Conservation (phyloP, 2,113 vertebrate species). For the Serranochromis macrocephalus region DNA sequence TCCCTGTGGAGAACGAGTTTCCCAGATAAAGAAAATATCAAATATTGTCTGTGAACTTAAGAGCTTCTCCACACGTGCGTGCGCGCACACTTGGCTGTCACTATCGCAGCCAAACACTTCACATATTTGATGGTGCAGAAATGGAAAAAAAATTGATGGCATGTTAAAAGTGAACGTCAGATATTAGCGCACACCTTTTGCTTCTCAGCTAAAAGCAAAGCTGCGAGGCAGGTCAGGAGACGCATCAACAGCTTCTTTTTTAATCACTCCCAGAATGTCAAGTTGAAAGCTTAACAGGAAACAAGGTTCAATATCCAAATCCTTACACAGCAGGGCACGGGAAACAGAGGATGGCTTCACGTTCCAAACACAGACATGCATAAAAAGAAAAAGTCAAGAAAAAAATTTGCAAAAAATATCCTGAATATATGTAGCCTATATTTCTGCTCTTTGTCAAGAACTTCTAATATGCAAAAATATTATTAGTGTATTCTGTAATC, state of each 20-base stretch:
- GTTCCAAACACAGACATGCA: background rate
- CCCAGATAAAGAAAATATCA: background rate
- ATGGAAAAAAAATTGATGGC: background rate
- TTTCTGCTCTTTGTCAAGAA: background rate
- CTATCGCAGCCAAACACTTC: background rate
- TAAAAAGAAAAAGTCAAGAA: background rate
- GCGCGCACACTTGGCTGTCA: fast-evolving
- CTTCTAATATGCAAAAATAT: background rate
- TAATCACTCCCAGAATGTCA: background rate
- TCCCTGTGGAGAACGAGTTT: background rate
- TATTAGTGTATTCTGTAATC: background rate
- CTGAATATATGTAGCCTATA: background rate
- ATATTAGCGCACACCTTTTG: background rate
- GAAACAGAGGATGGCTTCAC: background rate
- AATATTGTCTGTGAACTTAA: background rate
- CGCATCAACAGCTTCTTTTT: background rate
- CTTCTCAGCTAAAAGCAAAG: background rate
- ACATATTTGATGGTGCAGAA: background rate
- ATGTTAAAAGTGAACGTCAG: background rate
- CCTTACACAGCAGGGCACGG: background rate
- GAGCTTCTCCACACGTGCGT: background rate
- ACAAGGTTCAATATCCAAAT: background rate
- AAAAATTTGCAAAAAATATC: background rate
- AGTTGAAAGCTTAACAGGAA: background rate
- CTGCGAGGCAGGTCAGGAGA: background rate